Evolutionary conservation across 2,888 invertebrate species (phyloP).

Genomic region (Linnaemya vulpina): DNA sequence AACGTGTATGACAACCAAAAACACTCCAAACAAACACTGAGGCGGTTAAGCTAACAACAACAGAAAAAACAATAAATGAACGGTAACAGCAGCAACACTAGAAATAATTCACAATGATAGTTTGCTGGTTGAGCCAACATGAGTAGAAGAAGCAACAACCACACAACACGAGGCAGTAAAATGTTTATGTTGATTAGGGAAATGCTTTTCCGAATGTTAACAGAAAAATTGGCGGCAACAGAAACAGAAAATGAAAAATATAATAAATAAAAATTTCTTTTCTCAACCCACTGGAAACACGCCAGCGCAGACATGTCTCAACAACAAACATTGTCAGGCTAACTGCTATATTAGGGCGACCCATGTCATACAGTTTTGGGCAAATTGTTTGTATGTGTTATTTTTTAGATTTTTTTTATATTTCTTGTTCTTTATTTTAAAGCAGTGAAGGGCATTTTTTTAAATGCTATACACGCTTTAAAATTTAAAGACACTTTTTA

Average conservation of each 20-base stretch:
- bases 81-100: slow-evolving; percentile 22
- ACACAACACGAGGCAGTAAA: slow-evolving; percentile 13
- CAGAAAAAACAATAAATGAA: slow-evolving; percentile 1
- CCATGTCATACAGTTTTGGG: too few species aligned
- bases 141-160: slow-evolving; percentile 25
- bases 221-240: slow-evolving; percentile 34
- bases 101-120: slow-evolving; percentile 45
- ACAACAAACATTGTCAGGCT: slow-evolving; percentile 8
- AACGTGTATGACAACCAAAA: slow-evolving; percentile 57
- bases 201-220: slow-evolving; percentile 30
- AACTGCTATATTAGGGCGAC: not conserved
- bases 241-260: not conserved
- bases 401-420: not conserved
- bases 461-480: too few species aligned
- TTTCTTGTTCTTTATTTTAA: too few species aligned
- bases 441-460: too few species aligned
- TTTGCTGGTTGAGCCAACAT: slow-evolving; percentile 7
- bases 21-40: slow-evolving; percentile 42
- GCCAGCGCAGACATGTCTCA: slow-evolving; percentile 61
- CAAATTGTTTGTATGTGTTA: too few species aligned
- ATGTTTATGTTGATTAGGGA: slow-evolving; percentile 7
- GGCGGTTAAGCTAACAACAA: slow-evolving; percentile 36
- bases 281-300: slow-evolving; percentile 60
- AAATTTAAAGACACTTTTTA: too few species aligned
- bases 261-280: slow-evolving; percentile 34